phyloP scores from a whole-genome alignment of 2,113 vertebrate genomes.

The Heterocephalus glaber region DNA sequence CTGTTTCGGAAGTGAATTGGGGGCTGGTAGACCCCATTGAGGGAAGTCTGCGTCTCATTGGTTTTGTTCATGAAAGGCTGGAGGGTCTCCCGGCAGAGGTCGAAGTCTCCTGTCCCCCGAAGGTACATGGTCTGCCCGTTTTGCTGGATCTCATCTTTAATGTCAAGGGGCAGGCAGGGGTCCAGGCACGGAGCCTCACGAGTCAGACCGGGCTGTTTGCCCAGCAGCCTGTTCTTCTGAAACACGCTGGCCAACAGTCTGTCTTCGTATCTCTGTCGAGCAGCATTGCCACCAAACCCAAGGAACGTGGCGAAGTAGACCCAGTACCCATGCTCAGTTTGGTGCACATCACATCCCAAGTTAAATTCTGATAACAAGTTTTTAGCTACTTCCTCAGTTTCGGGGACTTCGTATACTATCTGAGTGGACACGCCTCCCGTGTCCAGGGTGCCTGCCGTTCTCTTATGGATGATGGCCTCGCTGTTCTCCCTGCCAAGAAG shows the following conservation, averaged over 20 bases:
- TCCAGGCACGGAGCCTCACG: constrained; percentile 89
- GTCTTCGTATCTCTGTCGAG: constrained; percentile 93
- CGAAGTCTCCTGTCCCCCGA: constrained; percentile 93
- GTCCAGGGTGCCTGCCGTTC: constrained; percentile 96
- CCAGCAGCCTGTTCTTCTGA: constrained; percentile 90
- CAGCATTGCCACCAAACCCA: constrained; percentile 97
- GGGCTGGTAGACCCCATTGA: constrained; percentile 94
- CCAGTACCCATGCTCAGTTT: constrained; percentile 95
- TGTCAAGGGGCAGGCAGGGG: constrained; percentile 93
- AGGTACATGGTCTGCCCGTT: constrained; percentile 86
- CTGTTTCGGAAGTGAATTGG: constrained; percentile 92
- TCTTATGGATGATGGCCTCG: constrained; percentile 91
- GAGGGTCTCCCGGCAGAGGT: constrained; percentile 89
- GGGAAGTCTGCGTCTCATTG: constrained; percentile 90
- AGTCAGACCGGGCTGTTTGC: constrained; percentile 87
- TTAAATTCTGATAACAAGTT: constrained; percentile 97
- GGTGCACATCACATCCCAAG: constrained; percentile 95
- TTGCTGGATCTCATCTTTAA: constrained; percentile 90
- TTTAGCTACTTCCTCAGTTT: constrained; percentile 98
- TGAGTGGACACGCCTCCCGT: constrained; percentile 99
- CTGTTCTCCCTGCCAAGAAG: constrained; percentile 89
- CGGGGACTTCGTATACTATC: constrained; percentile 98
- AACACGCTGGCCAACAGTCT: constrained; percentile 86
- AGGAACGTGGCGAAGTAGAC: constrained; percentile 98
- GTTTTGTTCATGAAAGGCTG: constrained; percentile 94